Evolutionary conservation across 2,113 vertebrate species (phyloP), one percentile per base, ranked within the genome.

Genomic region (Pomatorhinus ruficollis): DNA sequence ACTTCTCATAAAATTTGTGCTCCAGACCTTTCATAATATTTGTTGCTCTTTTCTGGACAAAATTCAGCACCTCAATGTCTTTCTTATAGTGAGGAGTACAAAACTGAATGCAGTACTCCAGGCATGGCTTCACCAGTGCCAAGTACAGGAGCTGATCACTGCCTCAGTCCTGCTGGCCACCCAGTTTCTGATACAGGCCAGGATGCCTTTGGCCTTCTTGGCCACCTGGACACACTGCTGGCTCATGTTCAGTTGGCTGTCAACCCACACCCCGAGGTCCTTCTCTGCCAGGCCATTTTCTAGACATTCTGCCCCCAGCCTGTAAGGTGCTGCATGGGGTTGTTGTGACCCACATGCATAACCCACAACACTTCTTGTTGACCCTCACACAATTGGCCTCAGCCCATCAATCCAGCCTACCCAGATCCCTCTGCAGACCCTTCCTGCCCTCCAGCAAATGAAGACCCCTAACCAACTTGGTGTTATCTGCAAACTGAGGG

Each of bases 381-480:
- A 33, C 1, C 3, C 15, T 57, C 18, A 11, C 4, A 15, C 33
- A 9, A 11, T 3, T 50, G 4, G 15, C 44, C 22, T 50, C 0
- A 0, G 12, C 22, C 15, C 35, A 65, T 16, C 0, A 0, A 49
- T 37, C 25, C 50, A 64, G 17, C 35, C 21, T 57, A 5, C 31
- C 31, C 42, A 72, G 31, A 50, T 49, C 22, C 25, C 17, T 64
- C 31, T 33, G 31, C 15, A 72, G 25, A 80, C 2, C 9, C 21
- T 49, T 71, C 17, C 15, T 56, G 42, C 31, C 25, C 16, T 56
- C 57, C 21, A 31, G 15, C 3, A 27, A n/a, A 56, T 35, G 11
- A 40, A 71, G 11, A 35, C 25, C 56, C 16, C 16, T 39, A 42
- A 25, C 3, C 35, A 49, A 0, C 1, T 22, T 64, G 31, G 16